Evolutionary conservation across 2,888 invertebrate species (phyloP).

Genomic region (Oasisia sp.): DNA sequence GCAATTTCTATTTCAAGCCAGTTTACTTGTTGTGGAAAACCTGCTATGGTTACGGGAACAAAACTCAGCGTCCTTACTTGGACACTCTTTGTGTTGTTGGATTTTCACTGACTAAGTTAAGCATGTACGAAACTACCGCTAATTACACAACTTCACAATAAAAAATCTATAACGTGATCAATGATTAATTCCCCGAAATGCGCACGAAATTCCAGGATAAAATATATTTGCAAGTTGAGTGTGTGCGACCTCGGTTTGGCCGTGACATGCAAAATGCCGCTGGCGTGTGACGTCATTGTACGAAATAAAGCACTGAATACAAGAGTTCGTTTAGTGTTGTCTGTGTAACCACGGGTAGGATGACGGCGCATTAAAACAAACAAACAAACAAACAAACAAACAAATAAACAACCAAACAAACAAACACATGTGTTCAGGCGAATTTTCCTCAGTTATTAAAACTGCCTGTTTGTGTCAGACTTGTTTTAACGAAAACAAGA

Average conservation of each 20-base stretch:
- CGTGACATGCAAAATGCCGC: background rate
- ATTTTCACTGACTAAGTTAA: background rate
- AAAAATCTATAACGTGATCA: background rate
- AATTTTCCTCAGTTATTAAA: too few species aligned
- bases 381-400: too few species aligned
- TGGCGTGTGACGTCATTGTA: background rate
- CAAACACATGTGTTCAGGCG: too few species aligned
- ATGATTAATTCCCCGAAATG: background rate
- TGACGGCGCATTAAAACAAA: background rate
- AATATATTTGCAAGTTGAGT: background rate
- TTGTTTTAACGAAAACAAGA: too few species aligned
- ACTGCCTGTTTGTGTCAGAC: too few species aligned
- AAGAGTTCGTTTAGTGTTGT: background rate
- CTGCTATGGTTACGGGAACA: background rate
- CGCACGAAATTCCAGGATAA: background rate
- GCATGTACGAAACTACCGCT: too few species aligned
- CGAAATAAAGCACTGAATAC: background rate
- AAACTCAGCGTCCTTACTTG: background rate
- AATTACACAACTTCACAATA: too few species aligned
- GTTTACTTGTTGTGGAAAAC: background rate
- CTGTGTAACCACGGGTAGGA: background rate
- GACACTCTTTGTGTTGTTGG: background rate
- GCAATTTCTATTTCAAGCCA: background rate
- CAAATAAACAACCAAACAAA: too few species aligned
- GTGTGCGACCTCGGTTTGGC: too few species aligned